These are phyloP conservation scores for Epistrophella euchroma DNA, from an alignment of 2,888 invertebrate genomes.

Conservation along the genomic window DNA sequence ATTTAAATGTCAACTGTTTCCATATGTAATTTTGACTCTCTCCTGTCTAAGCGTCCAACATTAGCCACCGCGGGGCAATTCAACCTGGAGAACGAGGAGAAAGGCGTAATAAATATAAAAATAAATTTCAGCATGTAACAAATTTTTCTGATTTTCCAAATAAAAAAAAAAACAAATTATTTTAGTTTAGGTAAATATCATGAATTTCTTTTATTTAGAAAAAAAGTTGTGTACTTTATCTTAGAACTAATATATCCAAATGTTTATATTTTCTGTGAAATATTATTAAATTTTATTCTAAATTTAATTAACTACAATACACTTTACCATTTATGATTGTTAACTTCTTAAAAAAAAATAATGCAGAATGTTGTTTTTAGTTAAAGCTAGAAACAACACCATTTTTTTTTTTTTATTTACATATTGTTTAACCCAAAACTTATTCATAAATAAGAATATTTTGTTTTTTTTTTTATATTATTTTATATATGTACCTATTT, in stretches of 20 bases:
- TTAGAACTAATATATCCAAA: not conserved
- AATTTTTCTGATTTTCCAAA: too few relatives aligned
- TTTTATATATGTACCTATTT: not conserved
- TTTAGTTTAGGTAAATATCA: not conserved
- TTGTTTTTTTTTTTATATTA: not conserved
- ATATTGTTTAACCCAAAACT: conserved; percentile 15
- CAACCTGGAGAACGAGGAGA: too few relatives aligned
- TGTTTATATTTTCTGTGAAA: not conserved
- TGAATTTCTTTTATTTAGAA: not conserved
- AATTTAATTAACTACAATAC: conserved; percentile 8
- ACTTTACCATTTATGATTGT: not conserved
- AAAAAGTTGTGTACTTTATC: not conserved
- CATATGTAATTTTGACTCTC: too few relatives aligned
- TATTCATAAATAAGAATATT: not conserved
- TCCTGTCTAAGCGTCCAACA: too few relatives aligned
- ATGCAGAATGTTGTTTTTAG: not conserved
- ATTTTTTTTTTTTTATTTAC: conserved; percentile 3
- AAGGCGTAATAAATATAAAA: too few relatives aligned
- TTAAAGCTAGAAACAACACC: not conserved
- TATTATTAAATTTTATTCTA: not conserved
- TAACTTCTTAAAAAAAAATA: not conserved
- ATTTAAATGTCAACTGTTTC: too few relatives aligned
- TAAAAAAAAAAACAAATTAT: not conserved
- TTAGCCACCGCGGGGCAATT: too few relatives aligned
- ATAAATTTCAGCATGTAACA: too few relatives aligned